Evolutionary conservation across 2,113 vertebrate species (phyloP).

Genomic region (Pterocles orientalis): DNA sequence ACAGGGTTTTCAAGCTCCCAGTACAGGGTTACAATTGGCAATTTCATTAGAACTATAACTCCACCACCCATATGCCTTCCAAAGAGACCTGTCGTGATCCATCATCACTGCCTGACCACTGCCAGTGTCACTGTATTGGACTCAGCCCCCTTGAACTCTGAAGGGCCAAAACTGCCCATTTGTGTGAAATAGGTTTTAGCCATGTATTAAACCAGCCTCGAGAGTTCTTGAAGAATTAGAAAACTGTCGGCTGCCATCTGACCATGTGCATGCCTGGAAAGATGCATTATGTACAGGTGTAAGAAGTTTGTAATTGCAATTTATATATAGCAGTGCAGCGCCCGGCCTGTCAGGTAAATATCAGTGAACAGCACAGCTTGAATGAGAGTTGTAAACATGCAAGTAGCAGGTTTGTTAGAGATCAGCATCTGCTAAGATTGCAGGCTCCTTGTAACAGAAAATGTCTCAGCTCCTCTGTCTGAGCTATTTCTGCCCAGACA

Average conservation of each 20-base stretch:
- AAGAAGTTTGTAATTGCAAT: not conserved
- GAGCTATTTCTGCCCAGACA: not conserved
- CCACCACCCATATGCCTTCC: conserved; percentile 40
- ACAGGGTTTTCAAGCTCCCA: conserved; percentile 67
- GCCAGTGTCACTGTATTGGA: not conserved
- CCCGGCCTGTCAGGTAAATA: not conserved
- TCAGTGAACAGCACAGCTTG: not conserved
- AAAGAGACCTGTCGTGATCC: conserved; percentile 57
- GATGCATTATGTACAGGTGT: not conserved
- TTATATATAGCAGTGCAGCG: not conserved
- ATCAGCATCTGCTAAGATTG: not conserved
- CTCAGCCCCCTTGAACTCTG: conserved; percentile 7
- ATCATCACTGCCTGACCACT: conserved; percentile 59
- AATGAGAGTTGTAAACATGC: not conserved
- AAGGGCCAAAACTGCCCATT: conserved; percentile 54
- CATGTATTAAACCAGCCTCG: not conserved
- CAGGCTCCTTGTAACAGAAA: not conserved
- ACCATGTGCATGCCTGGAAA: not conserved
- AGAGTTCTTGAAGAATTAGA: conserved; percentile 17
- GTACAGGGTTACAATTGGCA: conserved; percentile 76
- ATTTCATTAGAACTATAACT: conserved; percentile 77
- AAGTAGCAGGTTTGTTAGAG: not conserved
- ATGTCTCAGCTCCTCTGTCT: not conserved
- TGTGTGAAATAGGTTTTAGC: conserved; percentile 18
- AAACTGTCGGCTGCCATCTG: conserved; percentile 17